Evolutionary conservation across 2,888 invertebrate genomes (phyloP).

Genomic region (Dynastes maya): DNA sequence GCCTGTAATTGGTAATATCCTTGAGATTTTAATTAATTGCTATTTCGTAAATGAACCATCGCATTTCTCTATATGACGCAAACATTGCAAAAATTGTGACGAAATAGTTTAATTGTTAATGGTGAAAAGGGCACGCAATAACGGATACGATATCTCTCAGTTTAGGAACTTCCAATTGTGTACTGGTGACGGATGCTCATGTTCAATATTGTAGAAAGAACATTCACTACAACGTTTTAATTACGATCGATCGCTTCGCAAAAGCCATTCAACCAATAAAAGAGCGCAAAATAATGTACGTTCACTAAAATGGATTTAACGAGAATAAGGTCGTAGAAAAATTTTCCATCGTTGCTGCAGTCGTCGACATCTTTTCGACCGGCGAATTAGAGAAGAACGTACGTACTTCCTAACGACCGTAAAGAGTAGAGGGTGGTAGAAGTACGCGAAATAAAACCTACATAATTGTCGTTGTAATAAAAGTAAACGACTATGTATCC

Average conservation of each 20-base stretch:
- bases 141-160: no score
- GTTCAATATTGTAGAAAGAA: no score
- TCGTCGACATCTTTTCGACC: neutral
- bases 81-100: no score
- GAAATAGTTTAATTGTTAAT: no score
- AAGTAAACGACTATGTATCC: conserved; percentile 42
- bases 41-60: no score
- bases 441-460: conserved; percentile 32
- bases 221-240: no score
- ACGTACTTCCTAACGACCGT: conserved; percentile 21
- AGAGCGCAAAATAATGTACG: conserved; percentile 5
- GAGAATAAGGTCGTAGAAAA: conserved; percentile 29
- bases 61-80: no score
- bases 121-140: no score
- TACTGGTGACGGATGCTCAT: no score
- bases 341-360: neutral
- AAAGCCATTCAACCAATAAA: conserved; percentile 14
- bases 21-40: no score
- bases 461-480: conserved; percentile 36
- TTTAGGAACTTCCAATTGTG: no score
- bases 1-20: no score
- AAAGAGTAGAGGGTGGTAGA: neutral
- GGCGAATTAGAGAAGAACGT: conserved; percentile 24
- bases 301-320: conserved; percentile 4
- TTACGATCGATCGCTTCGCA: conserved; percentile 15